Conservation (phyloP, 2,113 vertebrate genomes). For the Zosterops hypoxanthus region DNA sequence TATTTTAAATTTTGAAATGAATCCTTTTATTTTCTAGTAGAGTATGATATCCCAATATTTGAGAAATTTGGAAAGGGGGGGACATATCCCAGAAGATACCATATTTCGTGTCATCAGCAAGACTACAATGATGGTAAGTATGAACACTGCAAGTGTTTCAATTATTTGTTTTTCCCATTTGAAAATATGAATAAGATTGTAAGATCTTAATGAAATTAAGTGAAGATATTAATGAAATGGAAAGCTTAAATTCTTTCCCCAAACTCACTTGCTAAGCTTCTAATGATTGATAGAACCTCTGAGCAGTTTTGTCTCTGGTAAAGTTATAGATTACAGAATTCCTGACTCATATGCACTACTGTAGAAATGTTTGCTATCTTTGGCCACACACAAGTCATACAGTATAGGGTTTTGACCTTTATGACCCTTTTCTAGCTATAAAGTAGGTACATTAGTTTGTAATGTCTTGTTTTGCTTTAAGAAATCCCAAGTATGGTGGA, state of each 20-base stretch:
- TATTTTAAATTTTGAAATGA: background rate
- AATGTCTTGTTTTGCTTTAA: background rate
- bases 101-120: conserved; percentile 90
- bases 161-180: background rate
- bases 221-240: background rate
- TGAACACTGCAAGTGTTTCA: background rate
- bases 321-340: background rate
- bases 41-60: conserved; percentile 94
- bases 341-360: background rate
- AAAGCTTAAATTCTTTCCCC: background rate
- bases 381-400: background rate
- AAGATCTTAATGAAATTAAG: background rate
- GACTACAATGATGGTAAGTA: conserved; percentile 93
- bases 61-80: conserved; percentile 97
- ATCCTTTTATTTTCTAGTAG: conserved; percentile 67
- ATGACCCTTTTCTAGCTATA: background rate
- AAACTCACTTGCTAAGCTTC: background rate
- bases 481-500: background rate
- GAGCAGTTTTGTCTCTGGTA: background rate
- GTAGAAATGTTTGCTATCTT: background rate
- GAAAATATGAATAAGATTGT: background rate
- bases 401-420: background rate
- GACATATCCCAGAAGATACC: conserved; percentile 94
- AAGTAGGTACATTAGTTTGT: background rate
- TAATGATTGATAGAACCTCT: background rate